Evolutionary conservation across 2,888 invertebrate genomes (phyloP).

Genomic region (Lithophane semibrunnea): DNA sequence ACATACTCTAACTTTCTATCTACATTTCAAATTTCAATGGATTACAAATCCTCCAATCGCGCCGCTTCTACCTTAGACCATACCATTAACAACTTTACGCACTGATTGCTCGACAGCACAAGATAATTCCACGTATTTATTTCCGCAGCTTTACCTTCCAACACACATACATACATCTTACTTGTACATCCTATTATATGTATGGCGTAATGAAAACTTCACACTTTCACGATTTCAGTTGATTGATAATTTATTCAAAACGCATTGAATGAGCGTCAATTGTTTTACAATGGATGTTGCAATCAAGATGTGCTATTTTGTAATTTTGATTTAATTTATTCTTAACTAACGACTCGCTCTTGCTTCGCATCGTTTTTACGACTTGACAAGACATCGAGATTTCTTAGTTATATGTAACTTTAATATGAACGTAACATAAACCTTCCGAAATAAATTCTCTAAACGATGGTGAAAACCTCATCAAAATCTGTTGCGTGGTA

Average conservation of each 20-base stretch:
- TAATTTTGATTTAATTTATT: conserved; percentile 8
- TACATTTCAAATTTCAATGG: neutral
- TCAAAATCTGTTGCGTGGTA: no score
- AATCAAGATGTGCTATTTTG: conserved; percentile 4
- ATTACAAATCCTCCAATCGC: conserved; percentile 1
- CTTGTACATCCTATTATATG: no score
- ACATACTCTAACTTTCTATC: no score
- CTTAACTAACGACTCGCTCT: no score
- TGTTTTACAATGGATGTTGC: conserved; percentile 40
- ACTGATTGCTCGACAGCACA: conserved; percentile 74
- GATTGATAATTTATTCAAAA: conserved; percentile 60
- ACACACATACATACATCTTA: conserved; percentile 57
- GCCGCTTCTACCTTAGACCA: conserved; percentile 48
- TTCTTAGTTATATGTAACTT: no score
- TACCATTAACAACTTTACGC: conserved; percentile 75
- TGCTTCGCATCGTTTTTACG: no score
- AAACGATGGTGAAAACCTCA: no score
- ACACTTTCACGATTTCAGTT: conserved; percentile 76
- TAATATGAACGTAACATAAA: no score
- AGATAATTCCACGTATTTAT: conserved; percentile 67
- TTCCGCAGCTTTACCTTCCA: conserved; percentile 70
- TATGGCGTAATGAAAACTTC: conserved; percentile 72
- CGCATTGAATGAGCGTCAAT: conserved; percentile 24
- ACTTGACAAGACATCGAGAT: no score
- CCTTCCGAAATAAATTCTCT: no score